Base-by-base conservation (phyloP, 2,888 invertebrate species). In the Leptinotarsa juncta region DNA sequence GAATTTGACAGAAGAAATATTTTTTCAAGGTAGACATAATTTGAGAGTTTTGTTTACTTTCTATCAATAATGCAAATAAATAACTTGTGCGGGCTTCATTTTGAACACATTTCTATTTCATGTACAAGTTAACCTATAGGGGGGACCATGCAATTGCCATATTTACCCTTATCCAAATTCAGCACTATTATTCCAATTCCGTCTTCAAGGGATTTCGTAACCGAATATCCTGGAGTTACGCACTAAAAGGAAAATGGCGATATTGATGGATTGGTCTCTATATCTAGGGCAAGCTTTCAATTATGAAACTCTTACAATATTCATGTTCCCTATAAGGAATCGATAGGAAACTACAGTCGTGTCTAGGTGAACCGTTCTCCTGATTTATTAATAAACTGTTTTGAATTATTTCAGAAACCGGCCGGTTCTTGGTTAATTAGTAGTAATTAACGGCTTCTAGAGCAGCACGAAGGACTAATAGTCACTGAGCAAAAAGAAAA, bases 371-470 rank as follows among this genome's bases (percentile, higher is more conserved):
- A 71, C 73, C 76, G 71, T 75, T 79, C 78, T 67, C 68, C 73
- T 79, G 79, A 79, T 79, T 79, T 79, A 79, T 79, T 79, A 76
- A 79, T 79, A 79, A 79, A 73, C 77, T 79, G 78, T 78, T 74
- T 75, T 74, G 79, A 78, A 76, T 78, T 79, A 79, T 78, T 77
- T 79, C 76, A 77, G 78, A 78, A 79, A 76, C 69, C 51, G 57
- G 70, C 62, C 69, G 60, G 73, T 74, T 67, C 72, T 71, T 75
- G 62, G 76, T 79, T 78, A 79, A 81, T 80, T 81, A 80, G 74
- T 70, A 48, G 74, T 78, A 81, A 80, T 81, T 80, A 80, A 80
- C 78, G 78, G 77, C 76, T 75, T 76, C 70, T 76, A 76, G 75
- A 67, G 72, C 67, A 76, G 77, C 74, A 70, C 65, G 65, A 55